These are phyloP conservation scores for Papilio aristodemus DNA, from an alignment of 1,140 invertebrate genomes.

Conservation along the genomic window DNA sequence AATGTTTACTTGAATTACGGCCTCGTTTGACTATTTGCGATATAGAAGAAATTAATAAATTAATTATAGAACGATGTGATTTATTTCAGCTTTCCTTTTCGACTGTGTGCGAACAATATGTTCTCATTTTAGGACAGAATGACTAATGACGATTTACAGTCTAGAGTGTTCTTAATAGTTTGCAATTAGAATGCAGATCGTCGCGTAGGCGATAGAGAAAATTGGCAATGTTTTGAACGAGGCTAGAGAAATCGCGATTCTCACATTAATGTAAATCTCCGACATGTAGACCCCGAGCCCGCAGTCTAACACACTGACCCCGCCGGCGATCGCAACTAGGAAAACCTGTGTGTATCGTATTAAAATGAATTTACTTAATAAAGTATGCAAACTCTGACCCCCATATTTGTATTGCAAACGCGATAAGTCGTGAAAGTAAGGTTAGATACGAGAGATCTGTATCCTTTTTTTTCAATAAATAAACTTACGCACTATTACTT, in stretches of 20 bases:
- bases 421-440: background rate
- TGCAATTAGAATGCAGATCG: slow-evolving; percentile 21
- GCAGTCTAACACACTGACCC: slow-evolving; percentile 68
- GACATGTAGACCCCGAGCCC: slow-evolving; percentile 41
- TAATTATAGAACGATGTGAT: background rate
- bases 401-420: slow-evolving; percentile 8
- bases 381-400: slow-evolving; percentile 26
- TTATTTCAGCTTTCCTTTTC: slow-evolving; percentile 4
- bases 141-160: slow-evolving; percentile 35
- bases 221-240: slow-evolving; percentile 47
- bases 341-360: slow-evolving; percentile 29
- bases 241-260: slow-evolving; percentile 63
- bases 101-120: slow-evolving; percentile 18
- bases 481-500: no score
- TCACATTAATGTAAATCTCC: slow-evolving; percentile 66
- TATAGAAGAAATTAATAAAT: slow-evolving; percentile 12
- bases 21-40: slow-evolving; percentile 1
- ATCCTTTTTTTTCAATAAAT: background rate
- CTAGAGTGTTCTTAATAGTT: slow-evolving; percentile 1
- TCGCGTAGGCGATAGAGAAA: slow-evolving; percentile 46
- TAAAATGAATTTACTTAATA: slow-evolving; percentile 18
- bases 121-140: slow-evolving; percentile 36
- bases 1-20: slow-evolving; percentile 26
- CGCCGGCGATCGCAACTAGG: slow-evolving; percentile 38
- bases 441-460: background rate